Percentiles rank a stretch among this genome's conserved stretches.
Conservation (phyloP, 2,888 invertebrate species). For the Brachynemurus nebulosus region DNA sequence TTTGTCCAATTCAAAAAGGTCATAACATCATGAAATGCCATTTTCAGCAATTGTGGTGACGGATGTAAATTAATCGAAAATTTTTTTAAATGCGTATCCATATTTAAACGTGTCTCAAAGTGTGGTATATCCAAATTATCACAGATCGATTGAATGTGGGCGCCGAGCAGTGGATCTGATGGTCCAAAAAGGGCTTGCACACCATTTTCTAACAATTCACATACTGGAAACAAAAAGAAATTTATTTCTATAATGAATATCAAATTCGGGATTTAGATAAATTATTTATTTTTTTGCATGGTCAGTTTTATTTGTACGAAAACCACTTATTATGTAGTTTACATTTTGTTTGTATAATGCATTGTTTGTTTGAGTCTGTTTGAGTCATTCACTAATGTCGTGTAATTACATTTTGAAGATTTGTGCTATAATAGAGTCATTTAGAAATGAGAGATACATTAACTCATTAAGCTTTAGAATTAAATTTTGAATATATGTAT, state of each 20-base stretch:
- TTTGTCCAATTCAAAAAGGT: conserved; percentile 65
- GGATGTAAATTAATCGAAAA: conserved; percentile 72
- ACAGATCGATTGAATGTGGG: conserved; percentile 67
- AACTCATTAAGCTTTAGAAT: no score
- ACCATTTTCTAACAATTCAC: conserved; percentile 52
- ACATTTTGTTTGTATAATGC: no score
- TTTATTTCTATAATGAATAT: no score
- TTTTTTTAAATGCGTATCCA: conserved; percentile 43
- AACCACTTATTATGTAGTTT: no score
- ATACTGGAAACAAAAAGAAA: conserved; percentile 25
- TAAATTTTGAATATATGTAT: no score
- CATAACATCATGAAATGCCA: conserved; percentile 63
- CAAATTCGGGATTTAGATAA: no score
- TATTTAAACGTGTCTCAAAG: conserved; percentile 51
- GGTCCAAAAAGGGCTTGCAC: conserved; percentile 67
- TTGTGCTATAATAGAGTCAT: no score
- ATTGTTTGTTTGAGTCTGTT: no score
- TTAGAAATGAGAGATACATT: no score
- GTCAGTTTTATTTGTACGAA: no score
- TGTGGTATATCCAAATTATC: conserved; percentile 70
- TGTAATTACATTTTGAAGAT: no score
- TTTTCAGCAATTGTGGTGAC: conserved; percentile 53
- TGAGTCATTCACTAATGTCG: no score
- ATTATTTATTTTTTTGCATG: not conserved
- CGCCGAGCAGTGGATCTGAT: conserved; percentile 54